These are phyloP conservation scores for Ruditapes philippinarum DNA, from an alignment of 1,140 invertebrate species.

Conservation along the genomic window DNA sequence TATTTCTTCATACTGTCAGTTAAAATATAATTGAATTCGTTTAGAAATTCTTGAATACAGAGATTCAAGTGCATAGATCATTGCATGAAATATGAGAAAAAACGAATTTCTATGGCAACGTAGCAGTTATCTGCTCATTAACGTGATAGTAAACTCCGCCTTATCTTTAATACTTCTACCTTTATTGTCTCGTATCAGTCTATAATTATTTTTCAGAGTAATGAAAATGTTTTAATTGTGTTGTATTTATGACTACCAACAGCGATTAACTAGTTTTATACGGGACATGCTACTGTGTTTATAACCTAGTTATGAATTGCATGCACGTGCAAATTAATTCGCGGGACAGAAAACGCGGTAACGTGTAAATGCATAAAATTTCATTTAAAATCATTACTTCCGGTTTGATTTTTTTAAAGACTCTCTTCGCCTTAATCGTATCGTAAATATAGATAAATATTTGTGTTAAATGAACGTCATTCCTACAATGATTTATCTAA, in stretches of 20 bases:
- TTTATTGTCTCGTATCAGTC: neutral
- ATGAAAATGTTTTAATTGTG: constrained; percentile 10
- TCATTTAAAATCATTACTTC: neutral
- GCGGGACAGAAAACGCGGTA: too few species aligned
- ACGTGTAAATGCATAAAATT: neutral
- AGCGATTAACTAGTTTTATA: neutral
- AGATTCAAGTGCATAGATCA: neutral
- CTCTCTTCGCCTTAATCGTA: too few species aligned
- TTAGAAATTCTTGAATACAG: neutral
- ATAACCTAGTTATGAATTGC: neutral
- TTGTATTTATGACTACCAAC: neutral
- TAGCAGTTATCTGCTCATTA: constrained; percentile 8
- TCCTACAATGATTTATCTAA: neutral
- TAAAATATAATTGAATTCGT: neutral
- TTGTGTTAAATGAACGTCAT: neutral
- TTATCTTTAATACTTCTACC: neutral
- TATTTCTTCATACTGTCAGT: neutral
- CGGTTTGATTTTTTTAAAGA: neutral
- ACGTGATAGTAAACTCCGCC: neutral
- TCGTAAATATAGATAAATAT: neutral
- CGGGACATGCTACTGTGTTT: neutral
- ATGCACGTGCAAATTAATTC: neutral
- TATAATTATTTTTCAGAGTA: constrained; percentile 1
- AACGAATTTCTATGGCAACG: constrained; percentile 28
- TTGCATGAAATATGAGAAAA: neutral